Evolutionary conservation across 2,113 vertebrate species (phyloP), one percentile per base, ranked within the genome.

Genomic region (Oceanites oceanicus): DNA sequence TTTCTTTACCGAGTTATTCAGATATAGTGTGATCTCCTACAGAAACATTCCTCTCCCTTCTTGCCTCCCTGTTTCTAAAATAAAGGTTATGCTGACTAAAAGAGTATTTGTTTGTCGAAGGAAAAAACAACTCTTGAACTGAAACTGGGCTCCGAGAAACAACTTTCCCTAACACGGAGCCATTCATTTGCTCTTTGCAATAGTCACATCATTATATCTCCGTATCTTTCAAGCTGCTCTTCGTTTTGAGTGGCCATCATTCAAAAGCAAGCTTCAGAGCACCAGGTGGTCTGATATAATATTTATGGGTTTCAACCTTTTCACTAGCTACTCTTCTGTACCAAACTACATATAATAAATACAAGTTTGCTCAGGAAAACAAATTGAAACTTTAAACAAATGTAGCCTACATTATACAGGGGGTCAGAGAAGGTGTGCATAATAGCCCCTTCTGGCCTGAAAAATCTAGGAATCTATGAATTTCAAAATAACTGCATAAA

Each of bases 381-480:
- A 96, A 96, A 96, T 96, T 78, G 95, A 96, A 96, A 94, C 95
- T 93, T 96, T 84, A 95, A 96, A 87, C 91, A 94, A 93, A 91
- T 78, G 88, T 74, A 93, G 76, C 88, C 86, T 84, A 23, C 40
- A 6, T 91, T 91, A 91, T 92, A 58, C 56, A 84, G 71, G 11
- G 25, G 88, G 88, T 88, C 95, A 96, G 82, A 73, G 74, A 70
- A 92, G 88, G 68, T 93, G 55, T 21, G 32, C 44, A 23, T 91
- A 93, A 96, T 68, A 88, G 88, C 84, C 76, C 72, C 76, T 93
- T 63, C 83, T 93, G 83, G 83, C 44, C 73, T 42, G 56, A 84
- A 88, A 94, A 88, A 84, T 30, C 44, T 52, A 86, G 52, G 79
- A 94, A 94, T 71, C 86, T 72, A 95, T 95, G 75, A 92, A 96